Evolutionary conservation across 2,113 vertebrate species (phyloP), one percentile per base, ranked within the genome.

Genomic region (Varanus komodoensis): DNA sequence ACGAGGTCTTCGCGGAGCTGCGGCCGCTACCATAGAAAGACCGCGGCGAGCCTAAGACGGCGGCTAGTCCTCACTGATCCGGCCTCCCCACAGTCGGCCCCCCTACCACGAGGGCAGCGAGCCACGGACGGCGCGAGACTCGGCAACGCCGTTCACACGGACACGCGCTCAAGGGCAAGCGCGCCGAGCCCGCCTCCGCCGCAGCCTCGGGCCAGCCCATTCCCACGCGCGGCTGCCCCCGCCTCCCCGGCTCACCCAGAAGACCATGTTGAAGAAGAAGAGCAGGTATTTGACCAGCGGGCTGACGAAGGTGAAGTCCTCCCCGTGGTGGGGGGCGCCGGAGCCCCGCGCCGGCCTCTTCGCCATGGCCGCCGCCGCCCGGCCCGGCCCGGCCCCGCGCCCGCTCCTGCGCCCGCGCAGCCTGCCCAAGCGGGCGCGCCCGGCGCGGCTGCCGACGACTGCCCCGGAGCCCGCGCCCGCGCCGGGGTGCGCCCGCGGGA

Each of bases 241-340:
- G 9, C 9, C 0, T 67, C 64, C 3, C 67, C 57, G 50, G 97
- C 99, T 99, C 96, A 99, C 99, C 98, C 99, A 99, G 91, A 99
- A 99, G 50, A 99, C 92, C 90, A 98, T 96, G 95, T 99, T 99
- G 95, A 99, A 99, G 83, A 98, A 89, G 95, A 99, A 99, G 6
- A 99, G 98, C 48, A 98, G 96, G 94, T 98, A 99, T 94, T 99
- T 99, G 87, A 98, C 98, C 90, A 97, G 91, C 4, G 97, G 98
- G 81, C 97, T 99, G 93, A 99, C 98, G 94, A 98, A 98, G 8
- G 97, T 96, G 95, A 97, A 98, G 74, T 98, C 97, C n/a, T 98
- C 94, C 80, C 95, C 94, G 3, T 50, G 38, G 3, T 50, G 38
- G 71, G 88, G n/a, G 67, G 52, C 84, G 61, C n/a, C 87, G 87